Base-by-base conservation (phyloP, 2,113 vertebrate species). In the Polypterus bichir region DNA sequence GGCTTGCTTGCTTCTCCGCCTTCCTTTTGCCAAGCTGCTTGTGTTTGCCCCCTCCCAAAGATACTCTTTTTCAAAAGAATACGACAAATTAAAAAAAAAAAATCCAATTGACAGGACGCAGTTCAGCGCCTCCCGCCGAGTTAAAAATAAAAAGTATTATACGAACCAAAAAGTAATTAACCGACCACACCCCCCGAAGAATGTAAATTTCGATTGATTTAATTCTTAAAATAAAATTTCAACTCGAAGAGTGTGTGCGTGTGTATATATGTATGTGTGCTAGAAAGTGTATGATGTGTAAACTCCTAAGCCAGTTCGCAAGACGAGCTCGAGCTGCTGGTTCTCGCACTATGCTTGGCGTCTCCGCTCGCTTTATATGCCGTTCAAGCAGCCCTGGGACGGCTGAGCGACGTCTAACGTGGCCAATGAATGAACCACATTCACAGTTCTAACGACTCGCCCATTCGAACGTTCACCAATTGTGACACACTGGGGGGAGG, bases 1-100 rank as follows among this genome's bases (percentile, higher is more conserved):
- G 76, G 74, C 27, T 27, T 74, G 46, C 71, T 57, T 69, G 66
- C 59, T 54, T 76, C 79, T 71, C 76, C 81, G 79, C 81, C 80
- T 81, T 72, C 78, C 67, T 65, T 67, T 58, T 62, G 64, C 68
- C 65, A 71, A 77, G 76, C 71, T 73, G 75, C 77, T 46, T 6
- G 27, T 49, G 53, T 46, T 44, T 44, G 54, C 57, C 54, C 10
- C 58, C 77, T 73, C 74, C 49, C 74, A 71, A 75, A 61, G 54
- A 56, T 49, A 54, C 59, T 68, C 60, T 62, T 58, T 69, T 57
- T 55, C 53, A 9, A 9, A 27, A 55, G 54, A 27, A 27, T 27
- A 10, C 10, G 44, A 53, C 53, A 27, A 65, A 54, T 64, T 58
- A 61, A 48, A 52, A 57, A 62, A 55, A 52, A 5, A 9, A 63